phyloP scores from a whole-genome alignment of 2,888 invertebrate species.

The Yponomeuta evonymella region DNA sequence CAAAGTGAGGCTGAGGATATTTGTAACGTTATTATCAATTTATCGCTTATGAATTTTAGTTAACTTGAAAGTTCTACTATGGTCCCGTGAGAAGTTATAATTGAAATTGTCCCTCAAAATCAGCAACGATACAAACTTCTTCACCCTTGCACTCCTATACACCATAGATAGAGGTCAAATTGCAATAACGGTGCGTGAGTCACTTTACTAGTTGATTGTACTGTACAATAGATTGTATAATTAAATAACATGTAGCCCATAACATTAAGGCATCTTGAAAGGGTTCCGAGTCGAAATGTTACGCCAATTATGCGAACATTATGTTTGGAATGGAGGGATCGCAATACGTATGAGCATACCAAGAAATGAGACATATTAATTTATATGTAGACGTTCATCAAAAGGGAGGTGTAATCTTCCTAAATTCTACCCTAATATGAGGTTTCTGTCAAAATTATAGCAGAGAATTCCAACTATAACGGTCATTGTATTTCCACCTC shows the following conservation, averaged over 20 bases:
- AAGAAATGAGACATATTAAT: constrained; percentile 29
- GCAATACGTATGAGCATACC: constrained; percentile 25
- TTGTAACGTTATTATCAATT: no score
- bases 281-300: constrained; percentile 72
- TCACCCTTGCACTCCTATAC: constrained; percentile 6
- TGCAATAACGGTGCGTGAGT: neutral
- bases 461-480: neutral
- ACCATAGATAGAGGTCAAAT: constrained; percentile 27
- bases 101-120: neutral
- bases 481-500: neutral
- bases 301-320: constrained; percentile 75
- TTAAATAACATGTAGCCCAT: constrained; percentile 74
- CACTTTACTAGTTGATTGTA: constrained; percentile 61
- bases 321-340: constrained; percentile 68
- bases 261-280: constrained; percentile 71
- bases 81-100: neutral
- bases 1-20: no score
- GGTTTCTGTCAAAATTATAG: neutral
- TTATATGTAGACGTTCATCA: neutral
- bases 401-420: neutral
- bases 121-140: neutral
- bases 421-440: neutral
- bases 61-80: no score
- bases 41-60: no score
- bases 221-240: constrained; percentile 71